Conservation (phyloP, 2,888 invertebrate species). For the Heliconius sara region DNA sequence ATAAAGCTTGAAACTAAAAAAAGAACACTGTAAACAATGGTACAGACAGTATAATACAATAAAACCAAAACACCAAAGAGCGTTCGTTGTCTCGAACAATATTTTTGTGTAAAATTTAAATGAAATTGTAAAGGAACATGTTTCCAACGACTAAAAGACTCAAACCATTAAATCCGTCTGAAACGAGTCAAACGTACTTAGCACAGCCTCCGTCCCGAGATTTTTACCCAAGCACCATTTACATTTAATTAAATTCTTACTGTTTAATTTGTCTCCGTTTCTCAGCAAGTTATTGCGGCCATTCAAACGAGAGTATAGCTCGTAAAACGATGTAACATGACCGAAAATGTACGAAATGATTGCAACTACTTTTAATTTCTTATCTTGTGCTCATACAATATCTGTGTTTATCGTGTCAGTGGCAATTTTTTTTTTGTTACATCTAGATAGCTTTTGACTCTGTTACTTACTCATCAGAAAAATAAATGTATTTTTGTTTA, state of each 20-base stretch:
- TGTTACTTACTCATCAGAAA: too few species aligned
- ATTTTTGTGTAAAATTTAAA: constrained; percentile 11
- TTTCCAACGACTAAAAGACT: constrained; percentile 24
- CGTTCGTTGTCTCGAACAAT: background rate
- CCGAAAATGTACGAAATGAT: constrained; percentile 32
- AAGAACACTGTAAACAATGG: background rate
- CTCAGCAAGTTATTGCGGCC: constrained; percentile 65
- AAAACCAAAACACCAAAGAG: background rate
- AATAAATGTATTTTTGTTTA: too few species aligned
- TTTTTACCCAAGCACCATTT: constrained; percentile 78
- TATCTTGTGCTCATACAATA: too few species aligned
- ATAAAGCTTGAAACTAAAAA: too few species aligned
- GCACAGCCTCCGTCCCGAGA: constrained; percentile 55
- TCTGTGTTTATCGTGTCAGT: too few species aligned
- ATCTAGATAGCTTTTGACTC: too few species aligned
- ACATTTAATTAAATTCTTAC: constrained; percentile 80
- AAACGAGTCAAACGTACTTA: constrained; percentile 33
- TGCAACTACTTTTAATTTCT: constrained; percentile 3
- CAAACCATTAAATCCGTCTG: constrained; percentile 31
- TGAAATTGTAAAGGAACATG: constrained; percentile 14
- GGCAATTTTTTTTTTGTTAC: too few species aligned
- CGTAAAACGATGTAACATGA: constrained; percentile 44
- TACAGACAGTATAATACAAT: background rate
- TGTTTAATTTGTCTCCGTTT: constrained; percentile 78
- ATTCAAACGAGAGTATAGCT: constrained; percentile 55